Evolutionary conservation across 2,888 invertebrate species (phyloP).

Genomic region (Stramonita haemastoma): DNA sequence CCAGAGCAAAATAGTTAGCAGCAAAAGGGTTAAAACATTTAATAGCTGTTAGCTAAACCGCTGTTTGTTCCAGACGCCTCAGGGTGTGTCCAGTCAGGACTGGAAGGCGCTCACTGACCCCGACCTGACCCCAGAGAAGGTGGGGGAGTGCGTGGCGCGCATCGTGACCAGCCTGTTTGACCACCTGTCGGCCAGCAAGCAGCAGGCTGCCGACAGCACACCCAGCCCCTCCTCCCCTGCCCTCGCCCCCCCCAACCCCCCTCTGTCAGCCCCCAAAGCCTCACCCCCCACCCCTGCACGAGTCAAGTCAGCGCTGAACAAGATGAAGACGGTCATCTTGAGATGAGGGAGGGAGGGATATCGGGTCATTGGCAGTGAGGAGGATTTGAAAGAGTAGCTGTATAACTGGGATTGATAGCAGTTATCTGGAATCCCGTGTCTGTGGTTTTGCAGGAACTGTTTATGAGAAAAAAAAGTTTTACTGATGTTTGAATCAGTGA

Average conservation of each 20-base stretch:
- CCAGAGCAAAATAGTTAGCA: no score
- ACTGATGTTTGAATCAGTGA: not conserved
- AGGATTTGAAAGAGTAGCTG: not conserved
- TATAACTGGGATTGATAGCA: not conserved
- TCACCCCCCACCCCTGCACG: constrained; percentile 12
- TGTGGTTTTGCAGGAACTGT: not conserved
- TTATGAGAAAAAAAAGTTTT: not conserved
- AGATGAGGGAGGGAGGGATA: constrained; percentile 26
- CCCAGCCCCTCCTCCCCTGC: constrained; percentile 7
- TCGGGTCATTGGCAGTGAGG: not conserved
- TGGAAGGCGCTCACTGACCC: constrained; percentile 61
- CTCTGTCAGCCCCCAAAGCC: not conserved
- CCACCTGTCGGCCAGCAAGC: constrained; percentile 38
- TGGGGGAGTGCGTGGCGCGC: constrained; percentile 63
- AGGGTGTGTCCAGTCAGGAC: constrained; percentile 62
- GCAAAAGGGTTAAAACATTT: no score
- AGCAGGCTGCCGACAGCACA: constrained; percentile 34
- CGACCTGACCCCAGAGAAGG: constrained; percentile 55
- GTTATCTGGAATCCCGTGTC: not conserved
- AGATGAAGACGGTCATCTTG: constrained; percentile 49
- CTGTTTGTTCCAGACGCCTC: constrained; percentile 56
- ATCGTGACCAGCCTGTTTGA: constrained; percentile 53
- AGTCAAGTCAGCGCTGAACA: constrained; percentile 33
- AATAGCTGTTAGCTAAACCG: no score
- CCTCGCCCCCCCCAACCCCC: constrained; percentile 4